Evolutionary conservation across 2,888 invertebrate species (phyloP), one percentile per base, ranked within the genome.

Genomic region (Charanyca ferruginea): DNA sequence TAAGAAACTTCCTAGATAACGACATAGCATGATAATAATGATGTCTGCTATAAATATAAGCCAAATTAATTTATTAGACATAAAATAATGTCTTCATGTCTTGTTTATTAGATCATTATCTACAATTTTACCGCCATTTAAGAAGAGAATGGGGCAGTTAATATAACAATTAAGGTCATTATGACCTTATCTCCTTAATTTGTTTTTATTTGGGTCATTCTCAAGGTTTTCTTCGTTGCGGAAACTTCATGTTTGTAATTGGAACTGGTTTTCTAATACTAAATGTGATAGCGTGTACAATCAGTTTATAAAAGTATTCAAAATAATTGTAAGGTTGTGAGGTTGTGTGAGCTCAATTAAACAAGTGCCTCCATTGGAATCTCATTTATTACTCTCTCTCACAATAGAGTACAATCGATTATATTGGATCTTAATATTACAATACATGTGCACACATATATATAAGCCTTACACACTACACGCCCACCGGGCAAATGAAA

Each of bases 51-150:
- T 75, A 68, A 79, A 79, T 52, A 68, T 44, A 25, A 35, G 16
- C 44, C 44, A 59, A 69, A 80, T 80, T 76, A 75, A 75, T 75
- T 80, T 80, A 75, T 76, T 44, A 55, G 22, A 76, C 71, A 60
- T 70, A 60, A 76, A 80, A 28, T 22, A 80, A 80, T 60, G 77
- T 63, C 64, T 80, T 80, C 49, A 80, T 54, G 80, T 53, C 64
- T 60, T 64, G 77, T 80, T 80, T 80, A 76, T 76, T 76, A 80
- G 80, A 64, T 64, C 80, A 70, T 75, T 75, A 60, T 76, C 52
- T 60, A 41, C 45, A 53, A 70, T 75, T 76, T 76, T 80, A 76
- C 76, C 38, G 49, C 77, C 55, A 63, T 69, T 60, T 54, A 20
- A 63, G 57, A 53, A 47, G 49, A 52, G 62, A 69, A 79, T n/a